Base-by-base conservation (phyloP, 2,797 vertebrate species). In the Sebastes jordani region DNA sequence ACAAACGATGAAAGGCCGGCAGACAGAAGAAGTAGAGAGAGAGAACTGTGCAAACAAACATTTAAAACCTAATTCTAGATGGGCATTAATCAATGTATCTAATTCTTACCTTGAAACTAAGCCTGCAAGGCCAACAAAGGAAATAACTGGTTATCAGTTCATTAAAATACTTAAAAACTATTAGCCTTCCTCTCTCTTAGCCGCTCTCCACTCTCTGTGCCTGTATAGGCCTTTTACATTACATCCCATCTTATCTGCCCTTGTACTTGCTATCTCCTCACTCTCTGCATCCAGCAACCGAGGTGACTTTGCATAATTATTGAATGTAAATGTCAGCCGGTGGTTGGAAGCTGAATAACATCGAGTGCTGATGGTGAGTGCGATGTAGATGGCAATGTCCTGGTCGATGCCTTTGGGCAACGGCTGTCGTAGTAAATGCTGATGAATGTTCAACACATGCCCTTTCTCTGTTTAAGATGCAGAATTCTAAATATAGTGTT, bases 241-340 rank as follows among this genome's bases (percentile, higher is more conserved):
- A 9, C 55, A 34, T 71, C 63, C 6, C 16, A 64, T 74, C 76
- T 80, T 56, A 74, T 71, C 59, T 60, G 49, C 66, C 25, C 68
- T 30, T 77, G 32, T 22, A 25, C 77, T 56, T 58, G 14, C 38
- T 69, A 73, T 80, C 76, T 64, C 64, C 46, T 25, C 55, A 11
- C 18, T 55, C 68, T 65, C 65, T 74, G 29, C 70, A 70, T 42
- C 52, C 58, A 75, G 61, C 56, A 56, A 68, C 25, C 65, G 49
- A 77, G 83, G 82, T 82, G 69, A 82, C 59, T 80, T 59, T 76
- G 46, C 76, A 77, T 86, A 82, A 86, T 81, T 68, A 75, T 16
- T 78, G 7, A 74, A 82, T 71, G 29, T 67, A 84, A 82, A 84
- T 82, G 81, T 34, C 63, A 77, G 54, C 54, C n/a, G 2, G 27